Evolutionary conservation across 2,888 invertebrate species (phyloP).

Genomic region (Pardosa pseudoannulata): DNA sequence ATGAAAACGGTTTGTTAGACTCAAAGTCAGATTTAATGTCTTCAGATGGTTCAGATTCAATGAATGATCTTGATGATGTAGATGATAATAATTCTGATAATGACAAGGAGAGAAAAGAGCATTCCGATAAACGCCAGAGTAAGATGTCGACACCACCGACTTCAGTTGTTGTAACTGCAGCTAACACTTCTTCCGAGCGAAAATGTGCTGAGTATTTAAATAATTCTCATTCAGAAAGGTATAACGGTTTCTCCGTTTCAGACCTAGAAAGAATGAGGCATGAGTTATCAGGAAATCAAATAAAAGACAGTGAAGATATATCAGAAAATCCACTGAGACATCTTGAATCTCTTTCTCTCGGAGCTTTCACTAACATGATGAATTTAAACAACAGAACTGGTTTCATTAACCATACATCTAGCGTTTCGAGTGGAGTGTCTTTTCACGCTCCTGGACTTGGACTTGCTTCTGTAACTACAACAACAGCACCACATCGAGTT

Average conservation of each 20-base stretch:
- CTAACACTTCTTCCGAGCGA: conserved; percentile 5
- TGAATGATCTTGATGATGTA: conserved; percentile 70
- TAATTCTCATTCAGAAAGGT: conserved; percentile 21
- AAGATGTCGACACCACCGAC: conserved; percentile 21
- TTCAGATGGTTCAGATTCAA: conserved; percentile 68
- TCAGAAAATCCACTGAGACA: conserved; percentile 84
- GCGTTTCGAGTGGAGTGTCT: conserved; percentile 69
- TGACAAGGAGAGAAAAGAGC: conserved; percentile 75
- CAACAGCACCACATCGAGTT: conserved; percentile 81
- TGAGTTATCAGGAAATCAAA: conserved; percentile 28
- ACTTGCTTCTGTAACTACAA: conserved; percentile 76
- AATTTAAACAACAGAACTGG: conserved; percentile 31
- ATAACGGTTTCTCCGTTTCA: conserved; percentile 44
- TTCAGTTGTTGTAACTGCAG: conserved; percentile 15
- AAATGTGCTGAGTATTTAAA: neutral
- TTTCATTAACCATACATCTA: conserved; percentile 31
- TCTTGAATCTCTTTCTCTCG: conserved; percentile 88
- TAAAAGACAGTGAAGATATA: conserved; percentile 79
- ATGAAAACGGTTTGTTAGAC: conserved; percentile 76
- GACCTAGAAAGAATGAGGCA: conserved; percentile 35
- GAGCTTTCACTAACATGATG: conserved; percentile 76
- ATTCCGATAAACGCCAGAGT: conserved; percentile 57
- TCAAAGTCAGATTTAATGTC: conserved; percentile 72
- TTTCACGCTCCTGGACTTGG: conserved; percentile 77
- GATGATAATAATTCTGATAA: conserved; percentile 75